Base-by-base conservation (phyloP, 2,888 invertebrate species). In the Cartodere bifasciata region DNA sequence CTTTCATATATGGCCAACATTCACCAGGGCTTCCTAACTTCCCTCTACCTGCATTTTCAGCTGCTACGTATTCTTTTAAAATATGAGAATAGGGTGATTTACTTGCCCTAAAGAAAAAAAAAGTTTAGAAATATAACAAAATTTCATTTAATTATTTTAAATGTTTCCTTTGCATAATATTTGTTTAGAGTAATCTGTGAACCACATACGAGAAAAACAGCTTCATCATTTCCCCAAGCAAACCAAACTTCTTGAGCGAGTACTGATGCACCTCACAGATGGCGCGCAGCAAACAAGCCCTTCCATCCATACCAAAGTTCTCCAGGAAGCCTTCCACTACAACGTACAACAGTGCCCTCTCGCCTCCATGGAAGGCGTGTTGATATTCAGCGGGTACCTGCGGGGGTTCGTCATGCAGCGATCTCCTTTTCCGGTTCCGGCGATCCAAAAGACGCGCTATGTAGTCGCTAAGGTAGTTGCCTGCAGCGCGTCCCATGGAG, bases 191-290 rank as follows among this genome's bases (percentile, higher is more conserved):
- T n/a, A n/a, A n/a, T n/a, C n/a, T n/a, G n/a, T n/a, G n/a, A n/a
- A n/a, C n/a, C 6, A 67, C 75, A 70, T 56, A 86, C 86, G 84
- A 81, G 47, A 87, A 72, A 54, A 87, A 85, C 4, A 87, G 56
- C 51, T 83, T 82, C 42, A 84, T 65, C 48, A 85, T 70, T 65
- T 87, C 87, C 0, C 87, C 87, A 23, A 86, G 56, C 28, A 87
- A 69, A 4, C 87, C 87, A 45, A 80, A 84, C 46, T 81, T 79
- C 28, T 68, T 69, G 37, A 85, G 58, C 1, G 79, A 77, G 49
- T 81, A 75, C 0, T 87, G 80, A 48, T 87, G 85, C 23, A 86
- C 76, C 59, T 87, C 87, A 48, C 87, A 87, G 37, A 87, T 86
- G 2, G 85, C 82, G 39, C 87, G 64, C 27, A 87, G 59, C 1